Conservation (phyloP, 2,797 vertebrate genomes). For the Hephaestus fuliginosus region DNA sequence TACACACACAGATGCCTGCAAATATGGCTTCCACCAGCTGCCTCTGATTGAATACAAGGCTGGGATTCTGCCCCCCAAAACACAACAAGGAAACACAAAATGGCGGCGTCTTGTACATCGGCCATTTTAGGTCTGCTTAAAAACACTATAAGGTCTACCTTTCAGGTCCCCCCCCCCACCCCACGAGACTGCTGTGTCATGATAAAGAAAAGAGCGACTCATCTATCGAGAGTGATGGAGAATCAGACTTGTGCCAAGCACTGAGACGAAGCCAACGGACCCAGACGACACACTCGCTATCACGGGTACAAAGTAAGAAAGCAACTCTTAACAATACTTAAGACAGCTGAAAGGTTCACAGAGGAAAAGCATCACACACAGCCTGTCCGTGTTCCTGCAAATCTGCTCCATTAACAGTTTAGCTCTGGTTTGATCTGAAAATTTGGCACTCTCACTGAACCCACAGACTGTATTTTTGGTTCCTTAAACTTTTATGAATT, state of each 20-base stretch:
- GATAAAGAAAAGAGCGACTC: conserved; percentile 45
- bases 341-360: conserved; percentile 39
- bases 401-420: neutral
- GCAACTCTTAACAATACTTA: conserved; percentile 30
- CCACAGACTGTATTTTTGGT: neutral
- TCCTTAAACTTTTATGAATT: neutral
- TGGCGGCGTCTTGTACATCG: conserved; percentile 88
- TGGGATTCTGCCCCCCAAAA: conserved; percentile 83
- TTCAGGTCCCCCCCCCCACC: conserved; percentile 15
- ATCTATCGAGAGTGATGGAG: conserved; percentile 43
- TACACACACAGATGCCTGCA: conserved; percentile 84
- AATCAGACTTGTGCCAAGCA: conserved; percentile 57
- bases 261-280: conserved; percentile 52
- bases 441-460: neutral
- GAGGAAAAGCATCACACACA: conserved; percentile 15
- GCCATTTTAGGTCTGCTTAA: conserved; percentile 89
- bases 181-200: conserved; percentile 18
- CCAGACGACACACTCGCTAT: conserved; percentile 27
- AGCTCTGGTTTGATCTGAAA: neutral
- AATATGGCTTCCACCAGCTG: conserved; percentile 86
- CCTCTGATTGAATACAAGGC: conserved; percentile 84
- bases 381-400: neutral
- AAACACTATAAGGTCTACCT: conserved; percentile 59
- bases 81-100: conserved; percentile 88
- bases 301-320: conserved; percentile 33